These are phyloP conservation scores for Probosciger aterrimus DNA, from an alignment of 2,113 vertebrate genomes.

Conservation along the genomic window DNA sequence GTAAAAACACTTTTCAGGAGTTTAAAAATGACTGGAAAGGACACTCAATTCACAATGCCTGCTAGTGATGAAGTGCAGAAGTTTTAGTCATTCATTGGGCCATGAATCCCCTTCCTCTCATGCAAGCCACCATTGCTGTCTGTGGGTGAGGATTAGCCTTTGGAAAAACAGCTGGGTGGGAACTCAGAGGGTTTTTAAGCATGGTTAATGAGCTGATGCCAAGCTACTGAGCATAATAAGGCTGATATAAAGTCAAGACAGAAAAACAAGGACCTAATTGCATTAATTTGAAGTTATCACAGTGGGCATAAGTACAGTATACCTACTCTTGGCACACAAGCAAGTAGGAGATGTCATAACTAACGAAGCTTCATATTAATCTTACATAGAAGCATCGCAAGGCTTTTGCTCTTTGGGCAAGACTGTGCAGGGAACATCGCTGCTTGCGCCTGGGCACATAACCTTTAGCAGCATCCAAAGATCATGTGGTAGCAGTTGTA, in stretches of 20 bases:
- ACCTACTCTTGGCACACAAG: background rate
- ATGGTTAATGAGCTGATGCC: background rate
- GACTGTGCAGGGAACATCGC: background rate
- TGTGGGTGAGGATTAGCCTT: background rate
- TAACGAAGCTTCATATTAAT: background rate
- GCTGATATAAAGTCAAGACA: background rate
- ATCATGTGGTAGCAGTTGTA: fast-evolving
- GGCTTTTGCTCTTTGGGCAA: background rate
- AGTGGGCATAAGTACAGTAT: background rate
- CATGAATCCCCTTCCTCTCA: background rate
- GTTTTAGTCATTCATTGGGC: background rate
- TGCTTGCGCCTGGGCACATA: background rate
- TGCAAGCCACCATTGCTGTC: background rate
- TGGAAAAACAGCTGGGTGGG: background rate
- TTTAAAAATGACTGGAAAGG: background rate
- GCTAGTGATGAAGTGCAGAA: background rate
- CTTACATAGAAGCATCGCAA: fast-evolving
- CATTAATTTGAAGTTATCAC: background rate
- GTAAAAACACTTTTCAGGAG: background rate
- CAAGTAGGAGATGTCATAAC: background rate
- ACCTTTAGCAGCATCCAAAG: background rate
- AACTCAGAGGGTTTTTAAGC: background rate
- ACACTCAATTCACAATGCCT: background rate
- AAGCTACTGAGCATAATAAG: background rate
- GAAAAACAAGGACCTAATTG: background rate